Conservation (phyloP, 2,888 invertebrate species). For the Apamea crenata region DNA sequence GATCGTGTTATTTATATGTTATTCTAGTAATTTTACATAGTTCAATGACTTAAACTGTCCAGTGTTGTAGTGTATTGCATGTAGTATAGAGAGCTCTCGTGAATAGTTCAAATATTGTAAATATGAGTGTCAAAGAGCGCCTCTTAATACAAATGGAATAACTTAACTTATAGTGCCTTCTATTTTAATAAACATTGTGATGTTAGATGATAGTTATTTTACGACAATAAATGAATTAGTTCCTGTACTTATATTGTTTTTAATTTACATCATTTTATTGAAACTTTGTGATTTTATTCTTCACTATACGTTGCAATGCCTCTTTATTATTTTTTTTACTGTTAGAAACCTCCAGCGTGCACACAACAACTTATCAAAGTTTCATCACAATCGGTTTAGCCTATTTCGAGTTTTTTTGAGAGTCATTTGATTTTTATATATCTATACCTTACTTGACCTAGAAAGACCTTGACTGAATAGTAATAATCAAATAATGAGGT, state of each 20-base stretch:
- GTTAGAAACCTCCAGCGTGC: background rate
- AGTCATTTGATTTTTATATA: background rate
- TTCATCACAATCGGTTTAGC: background rate
- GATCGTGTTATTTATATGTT: slow-evolving; percentile 53
- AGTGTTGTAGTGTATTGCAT: slow-evolving; percentile 31
- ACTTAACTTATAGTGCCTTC: slow-evolving; percentile 80
- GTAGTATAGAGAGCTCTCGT: slow-evolving; percentile 20
- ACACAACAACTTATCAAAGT: background rate
- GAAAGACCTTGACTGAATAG: background rate
- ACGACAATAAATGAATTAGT: slow-evolving; percentile 60
- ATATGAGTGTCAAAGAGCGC: slow-evolving; percentile 75
- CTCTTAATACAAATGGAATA: slow-evolving; percentile 75
- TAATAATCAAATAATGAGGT: no score
- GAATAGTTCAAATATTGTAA: slow-evolving; percentile 62
- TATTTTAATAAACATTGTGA: slow-evolving; percentile 81
- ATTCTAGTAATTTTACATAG: slow-evolving; percentile 53
- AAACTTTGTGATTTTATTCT: background rate
- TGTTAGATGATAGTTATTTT: slow-evolving; percentile 75
- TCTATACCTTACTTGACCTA: no score
- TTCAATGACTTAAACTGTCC: slow-evolving; percentile 46
- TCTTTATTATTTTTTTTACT: no score
- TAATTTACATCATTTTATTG: slow-evolving; percentile 10
- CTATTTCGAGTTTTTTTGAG: background rate
- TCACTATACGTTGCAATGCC: no score
- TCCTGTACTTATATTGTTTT: slow-evolving; percentile 25